Percentiles rank a stretch among this genome's conserved stretches.
phyloP scores from a whole-genome alignment of 2,888 invertebrate species.

The Elegia similella region DNA sequence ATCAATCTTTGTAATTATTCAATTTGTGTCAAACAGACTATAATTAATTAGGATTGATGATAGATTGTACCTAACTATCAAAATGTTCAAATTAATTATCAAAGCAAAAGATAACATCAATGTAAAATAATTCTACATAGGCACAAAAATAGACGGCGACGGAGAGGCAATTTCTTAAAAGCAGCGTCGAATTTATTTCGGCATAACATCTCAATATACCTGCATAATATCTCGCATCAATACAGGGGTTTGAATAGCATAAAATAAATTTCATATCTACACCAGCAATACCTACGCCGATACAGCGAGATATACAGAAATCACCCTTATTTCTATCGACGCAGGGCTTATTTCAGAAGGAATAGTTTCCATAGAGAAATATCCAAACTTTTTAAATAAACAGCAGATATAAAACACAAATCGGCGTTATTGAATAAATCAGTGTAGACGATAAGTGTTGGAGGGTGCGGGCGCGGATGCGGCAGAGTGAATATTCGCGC shows the following conservation, averaged over 20 bases:
- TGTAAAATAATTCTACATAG: background rate
- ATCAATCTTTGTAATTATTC: slow-evolving; percentile 1
- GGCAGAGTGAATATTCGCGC: slow-evolving; percentile 23
- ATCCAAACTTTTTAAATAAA: slow-evolving; percentile 32
- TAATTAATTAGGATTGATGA: slow-evolving; percentile 1
- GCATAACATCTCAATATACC: slow-evolving; percentile 32
- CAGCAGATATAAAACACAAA: slow-evolving; percentile 34
- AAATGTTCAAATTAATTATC: too few relatives aligned
- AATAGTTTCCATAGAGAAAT: slow-evolving; percentile 11
- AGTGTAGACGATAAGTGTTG: slow-evolving; percentile 30
- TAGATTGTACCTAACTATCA: background rate
- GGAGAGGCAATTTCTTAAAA: slow-evolving; percentile 29
- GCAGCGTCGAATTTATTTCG: slow-evolving; percentile 27
- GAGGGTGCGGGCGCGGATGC: slow-evolving; percentile 22
- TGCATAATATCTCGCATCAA: slow-evolving; percentile 34
- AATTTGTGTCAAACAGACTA: slow-evolving; percentile 6
- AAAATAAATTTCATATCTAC: slow-evolving; percentile 29
- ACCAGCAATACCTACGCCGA: slow-evolving; percentile 13
- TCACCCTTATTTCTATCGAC: slow-evolving; percentile 8
- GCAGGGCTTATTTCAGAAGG: slow-evolving; percentile 17
- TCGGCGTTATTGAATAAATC: slow-evolving; percentile 35
- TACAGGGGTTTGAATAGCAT: slow-evolving; percentile 33
- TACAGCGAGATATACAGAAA: slow-evolving; percentile 15
- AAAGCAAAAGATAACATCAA: background rate
- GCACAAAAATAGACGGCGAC: slow-evolving; percentile 16